Evolutionary conservation across 2,888 invertebrate species (phyloP), one percentile per base, ranked within the genome.

Genomic region (Helleia helle): DNA sequence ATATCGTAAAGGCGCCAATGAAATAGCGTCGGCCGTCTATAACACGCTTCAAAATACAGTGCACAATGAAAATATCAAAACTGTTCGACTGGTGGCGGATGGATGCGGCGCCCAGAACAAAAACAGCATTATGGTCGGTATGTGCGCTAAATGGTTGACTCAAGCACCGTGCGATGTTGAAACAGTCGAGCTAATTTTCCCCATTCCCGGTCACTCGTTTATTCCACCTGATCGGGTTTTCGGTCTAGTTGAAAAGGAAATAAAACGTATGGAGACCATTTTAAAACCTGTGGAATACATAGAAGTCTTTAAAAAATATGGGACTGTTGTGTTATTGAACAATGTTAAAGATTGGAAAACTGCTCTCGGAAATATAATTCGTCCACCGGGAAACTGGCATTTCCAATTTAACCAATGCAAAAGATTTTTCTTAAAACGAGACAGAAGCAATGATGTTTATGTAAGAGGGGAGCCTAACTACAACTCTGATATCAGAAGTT

Each of bases 11-110:
- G 54, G 52, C 2, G 49, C 49, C 4, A 55, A 56, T 38, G 54
- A 56, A 46, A 54, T 58, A 7, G 48, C 49, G 9, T 56, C 52
- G 1, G 54, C 51, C 2, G 51, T 51, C 5, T 52, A 34, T 29
- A 7, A 53, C 38, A 44, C 34, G 13, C 39, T 51, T 13, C n/a
- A n/a, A n/a, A 31, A 36, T 14, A n/a, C 14, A n/a, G 7, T 31
- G 1, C 9, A 8, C 5, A 15, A 31, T 7, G 15, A 4, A n/a
- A 17, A 15, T n/a, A 31, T 17, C 4, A 3, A 31, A 9, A 31
- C 3, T 7, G 9, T 31, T 15, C 7, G 18, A 5, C 8, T 31
- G n/a, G 17, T 17, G n/a, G 31, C 28, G 7, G 28, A 28, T 28
- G 28, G 28, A 7, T 28, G 15, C 15, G 15, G 28, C 4, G 12